Base-by-base conservation (phyloP, 2,888 invertebrate species). In the Drosophila gaucha region DNA sequence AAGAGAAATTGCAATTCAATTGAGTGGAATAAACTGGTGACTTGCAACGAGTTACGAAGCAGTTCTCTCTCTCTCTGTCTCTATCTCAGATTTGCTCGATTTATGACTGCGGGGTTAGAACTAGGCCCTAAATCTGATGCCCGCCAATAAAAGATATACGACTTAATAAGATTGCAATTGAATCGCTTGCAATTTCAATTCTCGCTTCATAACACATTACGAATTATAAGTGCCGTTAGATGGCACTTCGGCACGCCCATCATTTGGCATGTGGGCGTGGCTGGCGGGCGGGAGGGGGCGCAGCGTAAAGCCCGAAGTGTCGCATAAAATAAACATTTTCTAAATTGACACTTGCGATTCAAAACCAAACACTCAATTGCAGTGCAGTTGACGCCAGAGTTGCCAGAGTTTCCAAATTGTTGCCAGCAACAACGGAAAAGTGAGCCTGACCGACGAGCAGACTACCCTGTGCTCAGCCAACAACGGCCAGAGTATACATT, bases 341-440 rank as follows among this genome's bases (percentile, higher is more conserved):
- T 72, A 88, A 88, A 89, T 88, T 86, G 86, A 89, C 89, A 86
- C 84, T 89, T 88, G 73, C 77, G 78, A 86, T 80, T 84, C 79
- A 78, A 73, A 78, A 70, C 76, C 76, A 71, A 80, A 78, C 80
- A 80, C 68, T 77, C 75, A 66, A 86, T 72, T 78, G 76, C 67
- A 67, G 56, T 39, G 30, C 38, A 51, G 38, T 30, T 39, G 51
- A 6, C 47, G 35, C 44, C 70, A 46, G 36, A 38, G 44, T 22
- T 44, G 56, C 67, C 30, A 36, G 24, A 41, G 14, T 46, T 65
- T n/a, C 44, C 10, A 12, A 39, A 56, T 52, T 67, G 74, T 52
- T 66, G 77, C 60, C 68, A 55, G 52, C 80, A 65, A 30, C 63
- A 65, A 2, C 49, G 6, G 12, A 31, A 44, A 6, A 49, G 1